Base-by-base conservation (phyloP, 2,888 invertebrate genomes). In the Phortica okadai region DNA sequence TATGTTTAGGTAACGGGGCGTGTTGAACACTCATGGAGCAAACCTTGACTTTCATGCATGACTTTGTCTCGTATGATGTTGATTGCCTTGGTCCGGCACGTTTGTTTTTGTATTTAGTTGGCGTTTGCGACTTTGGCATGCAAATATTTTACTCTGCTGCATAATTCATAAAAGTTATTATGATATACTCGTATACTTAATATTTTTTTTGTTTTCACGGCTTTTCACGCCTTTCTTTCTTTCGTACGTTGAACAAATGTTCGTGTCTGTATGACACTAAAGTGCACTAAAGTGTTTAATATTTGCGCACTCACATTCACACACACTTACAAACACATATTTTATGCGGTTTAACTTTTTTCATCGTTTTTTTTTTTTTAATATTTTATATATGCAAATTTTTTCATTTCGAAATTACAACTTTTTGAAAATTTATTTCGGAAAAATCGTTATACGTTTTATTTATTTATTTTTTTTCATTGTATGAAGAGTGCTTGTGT, bases 281-380 rank as follows among this genome's bases (percentile, higher is more conserved):
- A 72, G 70, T 54, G 70, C 70, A 72, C 70, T 72, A 72, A 72
- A 72, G 56, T 72, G 70, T 56, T 72, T 45, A 69, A 69, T 69
- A 45, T 69, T 50, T 21, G 50, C 69, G 25, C 45, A 0, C 14
- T 14, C 14, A 33, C 33, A 33, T 5, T 5, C 33, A 42, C n/a
- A 16, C 56, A 16, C n/a, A 14, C 45, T 2, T 6, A 4, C 7
- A 11, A 45, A 50, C 25, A 66, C 33, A 7, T 16, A 45, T 50
- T 69, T 45, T 21, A 50, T 69, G 69, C 45, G 21, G 11, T 69
- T 45, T 69, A 7, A 44, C 8, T 62, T 21, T 16, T 8, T 44
- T 42, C 44, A n/a, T 69, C 44, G 16, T 45, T n/a, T 16, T n/a
- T 6, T 44, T 45, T 69, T 41, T 69, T 69, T 21, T 10, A 11